phyloP scores from a whole-genome alignment of 2,888 invertebrate genomes.

The Aromia moschata region DNA sequence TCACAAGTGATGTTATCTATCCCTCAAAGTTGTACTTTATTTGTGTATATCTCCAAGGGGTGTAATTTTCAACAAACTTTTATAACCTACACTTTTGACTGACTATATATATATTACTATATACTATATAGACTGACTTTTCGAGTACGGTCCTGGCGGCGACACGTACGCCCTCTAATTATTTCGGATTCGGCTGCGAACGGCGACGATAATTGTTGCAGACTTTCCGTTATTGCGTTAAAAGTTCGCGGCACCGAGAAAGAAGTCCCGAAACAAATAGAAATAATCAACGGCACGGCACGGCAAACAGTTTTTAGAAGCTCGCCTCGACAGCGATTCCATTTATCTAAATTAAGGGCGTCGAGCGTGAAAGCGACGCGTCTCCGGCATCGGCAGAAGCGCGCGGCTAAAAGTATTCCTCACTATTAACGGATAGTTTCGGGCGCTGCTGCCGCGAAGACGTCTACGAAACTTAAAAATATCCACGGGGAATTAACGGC shows the following conservation, averaged over 20 bases:
- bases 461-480: slow-evolving; percentile 21
- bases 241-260: slow-evolving; percentile 13
- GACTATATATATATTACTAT: no score
- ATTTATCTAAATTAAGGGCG: slow-evolving; percentile 55
- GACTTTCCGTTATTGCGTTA: slow-evolving; percentile 20
- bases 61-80: no score
- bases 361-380: slow-evolving; percentile 43
- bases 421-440: slow-evolving; percentile 32
- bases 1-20: no score
- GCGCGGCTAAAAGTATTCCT: slow-evolving; percentile 22
- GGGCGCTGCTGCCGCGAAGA: slow-evolving; percentile 5
- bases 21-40: no score
- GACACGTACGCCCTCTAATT: slow-evolving; percentile 9
- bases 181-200: slow-evolving; percentile 12
- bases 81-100: no score
- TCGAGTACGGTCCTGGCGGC: no score
- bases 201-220: slow-evolving; percentile 12
- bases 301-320: slow-evolving; percentile 20
- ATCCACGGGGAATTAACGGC: slow-evolving; percentile 12
- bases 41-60: no score
- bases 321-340: slow-evolving; percentile 46
- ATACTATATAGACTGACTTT: no score
- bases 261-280: slow-evolving; percentile 17
- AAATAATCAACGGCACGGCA: slow-evolving; percentile 12
- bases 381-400: slow-evolving; percentile 28